Evolutionary conservation across 2,888 invertebrate genomes (phyloP).

Genomic region (Drosophila stalkeri): DNA sequence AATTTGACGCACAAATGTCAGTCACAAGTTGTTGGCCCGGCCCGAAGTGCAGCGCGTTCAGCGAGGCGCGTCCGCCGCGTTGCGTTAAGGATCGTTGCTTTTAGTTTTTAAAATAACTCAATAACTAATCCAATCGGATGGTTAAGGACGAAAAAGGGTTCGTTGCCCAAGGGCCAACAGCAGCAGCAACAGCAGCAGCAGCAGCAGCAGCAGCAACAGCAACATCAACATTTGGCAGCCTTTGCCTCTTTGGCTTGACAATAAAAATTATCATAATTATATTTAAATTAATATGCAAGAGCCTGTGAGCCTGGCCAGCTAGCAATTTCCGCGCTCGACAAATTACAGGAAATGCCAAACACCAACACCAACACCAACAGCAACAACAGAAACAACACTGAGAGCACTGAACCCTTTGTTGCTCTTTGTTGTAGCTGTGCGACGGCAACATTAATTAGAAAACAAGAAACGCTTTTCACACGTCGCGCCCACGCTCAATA

Average conservation of each 20-base stretch:
- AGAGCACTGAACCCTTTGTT: conserved; percentile 30
- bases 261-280: conserved; percentile 80
- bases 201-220: neutral
- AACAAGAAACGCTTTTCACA: conserved; percentile 40
- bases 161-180: conserved; percentile 56
- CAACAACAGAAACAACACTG: conserved; percentile 18
- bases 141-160: conserved; percentile 51
- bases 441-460: conserved; percentile 48
- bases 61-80: conserved; percentile 59
- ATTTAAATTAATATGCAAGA: conserved; percentile 79
- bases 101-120: conserved; percentile 76
- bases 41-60: conserved; percentile 22
- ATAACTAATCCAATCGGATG: conserved; percentile 77
- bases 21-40: conserved; percentile 54
- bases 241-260: conserved; percentile 63
- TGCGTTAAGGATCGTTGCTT: conserved; percentile 55
- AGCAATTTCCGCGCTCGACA: conserved; percentile 70
- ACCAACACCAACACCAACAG: conserved; percentile 25
- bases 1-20: conserved; percentile 81
- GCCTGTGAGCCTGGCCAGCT: conserved; percentile 29
- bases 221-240: conserved; percentile 66
- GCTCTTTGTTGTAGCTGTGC: conserved; percentile 19
- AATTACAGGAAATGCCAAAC: conserved; percentile 76
- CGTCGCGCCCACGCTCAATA: conserved; percentile 34
- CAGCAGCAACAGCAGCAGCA: neutral